Base-by-base conservation (phyloP, 2,797 vertebrate species). In the Betta splendens region DNA sequence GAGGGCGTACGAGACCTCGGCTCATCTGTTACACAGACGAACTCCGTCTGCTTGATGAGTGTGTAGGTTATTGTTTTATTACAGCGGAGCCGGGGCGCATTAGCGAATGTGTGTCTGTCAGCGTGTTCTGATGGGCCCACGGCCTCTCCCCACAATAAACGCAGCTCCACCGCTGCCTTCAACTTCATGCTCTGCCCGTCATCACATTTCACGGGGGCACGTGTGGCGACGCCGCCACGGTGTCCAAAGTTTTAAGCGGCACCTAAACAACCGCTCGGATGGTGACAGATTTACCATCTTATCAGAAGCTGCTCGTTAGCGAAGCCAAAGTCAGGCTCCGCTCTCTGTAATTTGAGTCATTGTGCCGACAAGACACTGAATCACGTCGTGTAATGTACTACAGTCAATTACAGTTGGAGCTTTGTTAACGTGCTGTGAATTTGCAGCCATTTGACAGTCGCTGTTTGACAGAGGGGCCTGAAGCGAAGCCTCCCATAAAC, bases 201-300 rank as follows among this genome's bases (percentile, higher is more conserved):
- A 9, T 46, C n/a, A 40, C 18, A 37, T 18, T 31, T 2, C 15
- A 46, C 22, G 33, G 20, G 7, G n/a, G n/a, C n/a, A n/a, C n/a
- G n/a, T n/a, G n/a, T n/a, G n/a, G n/a, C n/a, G n/a, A n/a, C n/a
- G n/a, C n/a, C 78, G 79, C 54, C 0, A 2, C 16, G 6, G 23
- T 3, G 26, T 69, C 25, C 57, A 47, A 65, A 68, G 39, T 62
- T 68, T 65, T 13, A 25, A 56, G 56, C 39, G 21, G 28, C 26
- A 38, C 9, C 50, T 18, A 9, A 45, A 47, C 45, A 58, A 44
- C 31, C 45, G n/a, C n/a, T 12, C 5, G 4, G 38, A n/a, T 31
- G 28, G 31, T 48, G 40, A 48, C 15, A 36, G 15, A 22, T 64
- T 55, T 37, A 22, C 26, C 29, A 40, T 3, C 10, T 36, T 33